phyloP scores from a whole-genome alignment of 2,888 invertebrate genomes.

The Hetaerina titia region DNA sequence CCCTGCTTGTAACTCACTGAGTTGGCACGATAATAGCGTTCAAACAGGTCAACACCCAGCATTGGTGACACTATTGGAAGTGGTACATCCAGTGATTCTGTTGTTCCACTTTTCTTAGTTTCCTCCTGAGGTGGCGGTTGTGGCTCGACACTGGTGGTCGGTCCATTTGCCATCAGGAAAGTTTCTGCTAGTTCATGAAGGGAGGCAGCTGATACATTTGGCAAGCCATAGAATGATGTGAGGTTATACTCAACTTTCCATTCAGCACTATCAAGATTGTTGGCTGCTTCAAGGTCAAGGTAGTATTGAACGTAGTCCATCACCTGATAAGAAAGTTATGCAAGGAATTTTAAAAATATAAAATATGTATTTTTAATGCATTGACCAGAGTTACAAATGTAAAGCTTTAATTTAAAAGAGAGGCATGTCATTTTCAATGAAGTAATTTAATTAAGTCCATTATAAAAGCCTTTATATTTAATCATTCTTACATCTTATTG shows the following conservation, averaged over 20 bases:
- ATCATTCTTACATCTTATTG: too few species aligned
- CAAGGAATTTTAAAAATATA: not conserved
- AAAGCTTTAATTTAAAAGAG: too few species aligned
- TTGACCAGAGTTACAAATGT: too few species aligned
- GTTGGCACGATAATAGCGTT: conserved; percentile 88
- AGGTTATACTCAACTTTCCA: conserved; percentile 93
- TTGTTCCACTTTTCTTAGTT: not conserved
- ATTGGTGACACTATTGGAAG: conserved; percentile 22
- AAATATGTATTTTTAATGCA: too few species aligned
- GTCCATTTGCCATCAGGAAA: conserved; percentile 76
- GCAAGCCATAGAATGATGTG: conserved; percentile 87
- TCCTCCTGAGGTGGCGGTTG: conserved; percentile 80
- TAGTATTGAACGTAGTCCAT: conserved; percentile 94
- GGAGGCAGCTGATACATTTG: conserved; percentile 87
- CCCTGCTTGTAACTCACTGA: conserved; percentile 81
- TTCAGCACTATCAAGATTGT: conserved; percentile 82
- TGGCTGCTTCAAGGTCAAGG: conserved; percentile 85
- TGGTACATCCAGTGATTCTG: not conserved
- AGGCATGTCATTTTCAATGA: too few species aligned
- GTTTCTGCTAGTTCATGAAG: conserved; percentile 90
- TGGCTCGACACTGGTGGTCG: conserved; percentile 79
- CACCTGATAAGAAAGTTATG: conserved; percentile 77
- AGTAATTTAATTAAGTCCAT: too few species aligned
- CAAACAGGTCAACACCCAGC: conserved; percentile 72
- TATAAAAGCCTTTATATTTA: too few species aligned